Base-by-base conservation (phyloP, 2,113 vertebrate genomes). In the Anas platyrhynchos region DNA sequence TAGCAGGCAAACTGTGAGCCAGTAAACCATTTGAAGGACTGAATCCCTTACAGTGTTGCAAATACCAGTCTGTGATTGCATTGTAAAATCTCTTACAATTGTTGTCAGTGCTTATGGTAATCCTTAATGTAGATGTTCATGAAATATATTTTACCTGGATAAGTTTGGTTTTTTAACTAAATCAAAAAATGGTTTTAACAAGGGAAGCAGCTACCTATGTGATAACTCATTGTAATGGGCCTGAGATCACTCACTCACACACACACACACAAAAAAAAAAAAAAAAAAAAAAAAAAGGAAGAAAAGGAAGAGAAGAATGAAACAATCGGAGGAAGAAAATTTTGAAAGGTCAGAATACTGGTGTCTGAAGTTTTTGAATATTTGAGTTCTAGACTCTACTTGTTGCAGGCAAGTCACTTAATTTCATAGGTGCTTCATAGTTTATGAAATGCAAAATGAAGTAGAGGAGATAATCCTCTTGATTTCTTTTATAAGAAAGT, bases 381-480 rank as follows among this genome's bases (percentile, higher is more conserved):
- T 4, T 6, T 34, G 44, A 63, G 22, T 81, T 78, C 18, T 88
- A 43, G 25, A 50, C 29, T 81, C 46, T 83, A 25, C 52, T 86
- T 75, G 34, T 44, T 81, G 48, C 38, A 86, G n/a, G 22, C 22
- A 71, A 67, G 34, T 83, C 10, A 34, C 0, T 0, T 26, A 32
- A 75, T 91, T 92, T 86, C 36, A 43, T 41, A 77, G 22, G 7
- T 83, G 65, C n/a, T 86, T 80, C 36, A 55, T 44, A 69, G 36
- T 31, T 83, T 55, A 63, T 86, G 74, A 95, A 63, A 15, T 3
- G 43, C 46, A 75, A 83, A 77, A 81, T 44, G 7, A 84, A 93
- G 29, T 50, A 80, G 65, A 73, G 11, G 31, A 80, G 25, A 15
- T 62, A 79, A 91, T 73, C n/a, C 50, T 13, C 50, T 52, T 13